Percentiles rank a stretch among this genome's conserved stretches.
Conservation (phyloP, 2,888 invertebrate species). For the Nemurella pictetii region DNA sequence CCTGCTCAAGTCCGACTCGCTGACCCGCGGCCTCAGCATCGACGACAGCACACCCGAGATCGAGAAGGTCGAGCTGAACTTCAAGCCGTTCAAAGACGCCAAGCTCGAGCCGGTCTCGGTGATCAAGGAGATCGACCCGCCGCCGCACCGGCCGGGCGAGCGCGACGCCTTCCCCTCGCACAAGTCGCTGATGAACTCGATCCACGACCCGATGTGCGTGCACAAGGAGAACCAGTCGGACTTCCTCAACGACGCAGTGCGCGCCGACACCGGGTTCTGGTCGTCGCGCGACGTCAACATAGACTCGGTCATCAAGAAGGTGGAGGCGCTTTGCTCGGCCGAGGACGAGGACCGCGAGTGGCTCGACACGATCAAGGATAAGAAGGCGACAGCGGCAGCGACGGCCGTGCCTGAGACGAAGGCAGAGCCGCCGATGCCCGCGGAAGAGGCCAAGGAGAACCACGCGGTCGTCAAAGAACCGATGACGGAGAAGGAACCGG, state of each 20-base stretch:
- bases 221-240: slow-evolving; percentile 20
- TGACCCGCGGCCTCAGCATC: slow-evolving; percentile 37
- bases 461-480: not conserved
- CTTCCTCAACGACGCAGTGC: slow-evolving; percentile 19
- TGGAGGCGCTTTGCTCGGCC: slow-evolving; percentile 66
- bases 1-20: slow-evolving; percentile 39
- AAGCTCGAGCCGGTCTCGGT: slow-evolving; percentile 47
- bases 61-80: slow-evolving; percentile 40
- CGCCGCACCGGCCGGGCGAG: slow-evolving; percentile 1
- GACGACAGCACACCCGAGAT: slow-evolving; percentile 32
- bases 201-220: not conserved
- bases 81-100: slow-evolving; percentile 42
- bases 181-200: not conserved
- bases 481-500: too few species aligned
- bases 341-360: slow-evolving; percentile 50
- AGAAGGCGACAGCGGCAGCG: slow-evolving; percentile 44
- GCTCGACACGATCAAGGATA: slow-evolving; percentile 46
- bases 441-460: slow-evolving; percentile 14
- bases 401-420: slow-evolving; percentile 8
- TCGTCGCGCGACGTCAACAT: slow-evolving; percentile 78
- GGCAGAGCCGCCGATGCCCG: slow-evolving; percentile 2
- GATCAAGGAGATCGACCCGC: slow-evolving; percentile 49
- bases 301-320: slow-evolving; percentile 79
- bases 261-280: slow-evolving; percentile 70
- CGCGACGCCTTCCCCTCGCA: slow-evolving; percentile 33